Percentiles rank a stretch among this genome's conserved stretches.
Evolutionary conservation across 2,888 invertebrate species (phyloP).

Genomic region (Laothoe populi): DNA sequence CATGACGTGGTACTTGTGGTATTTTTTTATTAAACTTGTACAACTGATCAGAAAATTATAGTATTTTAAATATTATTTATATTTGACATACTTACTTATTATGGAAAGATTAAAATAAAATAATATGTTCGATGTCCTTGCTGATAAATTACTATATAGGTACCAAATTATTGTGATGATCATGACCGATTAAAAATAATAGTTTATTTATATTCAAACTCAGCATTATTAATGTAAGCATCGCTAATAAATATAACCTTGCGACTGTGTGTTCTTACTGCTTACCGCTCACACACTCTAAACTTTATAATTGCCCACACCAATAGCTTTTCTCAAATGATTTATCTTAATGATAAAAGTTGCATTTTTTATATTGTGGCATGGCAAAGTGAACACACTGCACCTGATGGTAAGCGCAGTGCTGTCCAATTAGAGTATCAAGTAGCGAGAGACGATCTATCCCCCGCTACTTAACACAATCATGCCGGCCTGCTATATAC

Average conservation of each 20-base stretch:
- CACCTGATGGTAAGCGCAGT: too few species aligned
- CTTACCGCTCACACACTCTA: not conserved
- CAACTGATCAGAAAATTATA: too few species aligned
- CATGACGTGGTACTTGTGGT: too few species aligned
- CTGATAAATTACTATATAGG: not conserved
- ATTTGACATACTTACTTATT: too few species aligned
- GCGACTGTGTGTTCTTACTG: slow-evolving; percentile 1
- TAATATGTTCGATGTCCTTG: not conserved
- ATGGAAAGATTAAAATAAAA: not conserved
- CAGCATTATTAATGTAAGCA: not conserved
- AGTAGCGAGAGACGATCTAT: too few species aligned
- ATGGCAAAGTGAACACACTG: too few species aligned
- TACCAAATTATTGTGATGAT: not conserved
- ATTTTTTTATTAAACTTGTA: too few species aligned
- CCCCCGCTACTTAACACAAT: too few species aligned
- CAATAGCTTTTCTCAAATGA: slow-evolving; percentile 7
- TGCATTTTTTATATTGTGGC: slow-evolving; percentile 20
- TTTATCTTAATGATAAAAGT: slow-evolving; percentile 20
- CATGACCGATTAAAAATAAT: slow-evolving; percentile 13
- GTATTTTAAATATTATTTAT: not conserved
- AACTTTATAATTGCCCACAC: not conserved
- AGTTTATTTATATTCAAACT: not conserved
- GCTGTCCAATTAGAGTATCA: too few species aligned
- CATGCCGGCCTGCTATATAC: too few species aligned
- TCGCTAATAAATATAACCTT: not conserved